These are phyloP conservation scores for Phalacrocorax carbo DNA, from an alignment of 2,113 vertebrate genomes.

Conservation along the genomic window DNA sequence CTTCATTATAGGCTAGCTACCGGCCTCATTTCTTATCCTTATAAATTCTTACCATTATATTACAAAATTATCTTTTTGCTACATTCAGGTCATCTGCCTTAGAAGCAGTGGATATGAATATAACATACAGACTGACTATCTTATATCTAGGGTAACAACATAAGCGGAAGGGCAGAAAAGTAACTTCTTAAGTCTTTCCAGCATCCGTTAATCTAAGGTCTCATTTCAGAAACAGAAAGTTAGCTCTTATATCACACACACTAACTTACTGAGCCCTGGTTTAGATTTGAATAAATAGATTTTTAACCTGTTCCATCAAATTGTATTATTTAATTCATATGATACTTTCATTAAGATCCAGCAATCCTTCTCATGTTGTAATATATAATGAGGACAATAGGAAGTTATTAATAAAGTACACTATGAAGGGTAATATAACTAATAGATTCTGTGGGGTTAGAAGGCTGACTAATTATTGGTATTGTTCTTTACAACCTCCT, in stretches of 20 bases:
- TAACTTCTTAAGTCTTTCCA: not conserved
- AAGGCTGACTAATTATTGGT: conserved; percentile 38
- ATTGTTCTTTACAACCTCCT: conserved; percentile 45
- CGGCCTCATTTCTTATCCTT: not conserved
- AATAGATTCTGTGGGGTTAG: not conserved
- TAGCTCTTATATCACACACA: not conserved
- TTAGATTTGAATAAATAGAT: not conserved
- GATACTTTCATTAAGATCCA: not conserved
- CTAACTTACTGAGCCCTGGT: not conserved
- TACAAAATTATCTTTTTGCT: conserved; percentile 5
- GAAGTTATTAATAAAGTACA: conserved; percentile 37
- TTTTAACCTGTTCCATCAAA: not conserved
- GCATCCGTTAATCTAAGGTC: not conserved
- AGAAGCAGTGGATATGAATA: not conserved
- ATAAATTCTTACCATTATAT: not conserved
- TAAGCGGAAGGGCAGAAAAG: not conserved
- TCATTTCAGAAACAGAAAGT: not conserved
- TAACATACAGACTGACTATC: not conserved
- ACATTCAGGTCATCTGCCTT: not conserved
- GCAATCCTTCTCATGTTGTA: not conserved
- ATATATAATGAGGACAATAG: not conserved
- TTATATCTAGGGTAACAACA: not conserved
- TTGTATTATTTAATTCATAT: not conserved
- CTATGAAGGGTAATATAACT: not conserved
- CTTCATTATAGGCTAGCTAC: not conserved